Conservation (phyloP, 2,113 vertebrate genomes). For the Calypte anna region DNA sequence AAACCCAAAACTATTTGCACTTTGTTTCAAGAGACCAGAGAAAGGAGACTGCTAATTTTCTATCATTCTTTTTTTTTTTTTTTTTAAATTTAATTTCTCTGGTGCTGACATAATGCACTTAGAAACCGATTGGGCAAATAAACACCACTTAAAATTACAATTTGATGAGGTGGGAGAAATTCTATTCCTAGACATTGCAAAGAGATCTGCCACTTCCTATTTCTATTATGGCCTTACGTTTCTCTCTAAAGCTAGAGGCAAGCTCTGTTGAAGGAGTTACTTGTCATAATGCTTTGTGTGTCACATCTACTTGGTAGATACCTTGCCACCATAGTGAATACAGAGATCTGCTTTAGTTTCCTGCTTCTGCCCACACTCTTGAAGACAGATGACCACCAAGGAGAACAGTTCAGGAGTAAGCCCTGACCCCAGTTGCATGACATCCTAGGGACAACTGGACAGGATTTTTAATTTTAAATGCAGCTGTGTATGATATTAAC, state of each 20-base stretch:
- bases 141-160: neutral
- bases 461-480: neutral
- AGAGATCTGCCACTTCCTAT: neutral
- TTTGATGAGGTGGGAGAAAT: neutral
- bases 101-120: fast-evolving
- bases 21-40: neutral
- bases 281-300: neutral
- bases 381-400: neutral
- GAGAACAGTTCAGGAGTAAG: neutral
- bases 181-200: neutral
- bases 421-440: neutral
- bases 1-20: neutral
- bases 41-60: neutral
- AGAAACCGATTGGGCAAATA: neutral
- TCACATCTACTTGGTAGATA: neutral
- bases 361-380: neutral
- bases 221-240: neutral
- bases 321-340: neutral
- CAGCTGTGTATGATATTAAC: neutral
- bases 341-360: neutral
- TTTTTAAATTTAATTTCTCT: neutral
- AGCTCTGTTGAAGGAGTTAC: neutral
- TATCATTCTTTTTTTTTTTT: fast-evolving
- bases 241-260: neutral
- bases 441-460: neutral